Percentiles rank a stretch among this genome's conserved stretches.
Evolutionary conservation across 2,113 vertebrate species (phyloP).

Genomic region (Mustelus asterias): DNA sequence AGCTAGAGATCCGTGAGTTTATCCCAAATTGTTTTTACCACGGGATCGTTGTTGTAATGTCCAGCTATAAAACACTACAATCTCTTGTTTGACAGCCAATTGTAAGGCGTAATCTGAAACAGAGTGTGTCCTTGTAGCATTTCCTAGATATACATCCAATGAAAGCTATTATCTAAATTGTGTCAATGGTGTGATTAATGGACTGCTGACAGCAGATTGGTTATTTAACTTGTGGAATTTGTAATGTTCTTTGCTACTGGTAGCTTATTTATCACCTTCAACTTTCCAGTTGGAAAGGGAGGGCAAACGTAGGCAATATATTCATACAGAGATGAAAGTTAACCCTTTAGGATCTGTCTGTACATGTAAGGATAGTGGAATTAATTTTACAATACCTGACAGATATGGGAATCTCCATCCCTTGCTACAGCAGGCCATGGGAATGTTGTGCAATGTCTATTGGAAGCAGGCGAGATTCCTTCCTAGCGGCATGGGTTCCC

Average conservation of each 20-base stretch:
- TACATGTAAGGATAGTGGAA: not conserved
- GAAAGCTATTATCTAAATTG: conserved; percentile 16
- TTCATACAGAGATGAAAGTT: not conserved
- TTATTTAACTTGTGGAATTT: conserved; percentile 24
- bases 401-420: not conserved
- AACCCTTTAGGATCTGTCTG: not conserved
- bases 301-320: not conserved
- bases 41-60: not conserved
- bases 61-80: not conserved
- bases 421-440: not conserved
- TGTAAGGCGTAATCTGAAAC: no score
- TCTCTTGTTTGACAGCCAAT: not conserved
- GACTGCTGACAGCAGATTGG: not conserved
- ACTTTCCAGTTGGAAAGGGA: not conserved
- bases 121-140: not conserved
- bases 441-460: not conserved
- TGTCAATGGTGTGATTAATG: not conserved
- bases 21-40: not conserved
- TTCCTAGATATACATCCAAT: conserved; percentile 13
- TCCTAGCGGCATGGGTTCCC: not conserved
- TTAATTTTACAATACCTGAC: not conserved
- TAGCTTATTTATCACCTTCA: not conserved
- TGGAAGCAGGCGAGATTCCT: not conserved
- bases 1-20: not conserved
- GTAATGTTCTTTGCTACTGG: not conserved